Conservation (phyloP, 2,888 invertebrate genomes). For the Terebella lapidaria region DNA sequence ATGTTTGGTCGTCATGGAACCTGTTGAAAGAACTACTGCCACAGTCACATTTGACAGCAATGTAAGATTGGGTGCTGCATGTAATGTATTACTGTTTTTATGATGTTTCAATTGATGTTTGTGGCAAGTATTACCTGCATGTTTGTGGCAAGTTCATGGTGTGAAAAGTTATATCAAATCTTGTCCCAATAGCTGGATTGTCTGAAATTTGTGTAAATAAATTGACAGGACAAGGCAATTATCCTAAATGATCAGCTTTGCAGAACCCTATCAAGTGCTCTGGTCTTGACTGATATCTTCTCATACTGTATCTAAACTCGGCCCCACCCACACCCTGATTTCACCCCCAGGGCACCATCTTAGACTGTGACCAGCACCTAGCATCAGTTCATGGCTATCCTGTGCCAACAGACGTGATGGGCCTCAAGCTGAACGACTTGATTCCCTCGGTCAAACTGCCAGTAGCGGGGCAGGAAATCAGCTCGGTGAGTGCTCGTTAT, state of each 20-base stretch:
- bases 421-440: constrained; percentile 38
- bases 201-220: background rate
- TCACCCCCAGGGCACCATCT: constrained; percentile 49
- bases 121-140: too few relatives aligned
- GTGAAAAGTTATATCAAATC: background rate
- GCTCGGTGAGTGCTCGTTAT: too few relatives aligned
- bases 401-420: constrained; percentile 36
- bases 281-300: too few relatives aligned
- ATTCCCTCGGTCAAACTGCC: constrained; percentile 46
- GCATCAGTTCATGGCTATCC: constrained; percentile 46
- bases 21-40: constrained; percentile 63
- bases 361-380: constrained; percentile 45
- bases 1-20: constrained; percentile 65
- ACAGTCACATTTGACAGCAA: constrained; percentile 53
- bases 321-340: too few relatives aligned
- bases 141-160: background rate
- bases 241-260: too few relatives aligned
- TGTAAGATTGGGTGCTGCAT: constrained; percentile 29
- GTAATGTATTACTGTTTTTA: too few relatives aligned
- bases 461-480: constrained; percentile 25
- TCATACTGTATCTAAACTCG: too few relatives aligned
- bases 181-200: background rate
- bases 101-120: too few relatives aligned
- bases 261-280: too few relatives aligned
- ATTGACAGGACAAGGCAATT: too few relatives aligned